Evolutionary conservation across 1,140 invertebrate genomes (phyloP), one percentile per base, ranked within the genome.

Genomic region (Musca domestica): DNA sequence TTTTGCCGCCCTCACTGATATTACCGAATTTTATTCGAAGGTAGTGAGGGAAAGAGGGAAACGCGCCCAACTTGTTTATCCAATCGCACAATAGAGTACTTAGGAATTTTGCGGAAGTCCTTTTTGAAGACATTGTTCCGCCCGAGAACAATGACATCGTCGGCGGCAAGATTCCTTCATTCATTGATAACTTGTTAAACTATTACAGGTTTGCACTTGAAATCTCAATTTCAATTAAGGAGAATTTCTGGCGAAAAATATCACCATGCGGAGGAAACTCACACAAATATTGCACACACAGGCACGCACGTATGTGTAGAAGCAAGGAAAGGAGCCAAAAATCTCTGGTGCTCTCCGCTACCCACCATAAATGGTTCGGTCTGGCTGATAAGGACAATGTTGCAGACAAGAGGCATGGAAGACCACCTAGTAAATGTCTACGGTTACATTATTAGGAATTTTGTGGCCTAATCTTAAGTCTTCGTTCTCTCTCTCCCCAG

Each of bases 61-160:
- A 41, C 34, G 34, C 34, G 34, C 34, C 34, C 34, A 41, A 41
- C 34, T 41, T 41, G 34, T 41, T 41, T 12, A 61, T 61, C 17
- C 56, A 61, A 61, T 61, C 20, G 23, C 23, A 22, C 20, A 54
- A 23, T 54, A n/a, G 19, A 61, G 34, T 61, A 61, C 56, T 61
- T 61, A 61, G 56, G 56, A 61, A 61, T 61, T 61, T 61, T 61
- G 56, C 56, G 56, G 56, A 61, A 61, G 56, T 61, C 56, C 56
- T 61, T 61, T 61, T 41, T 19, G 27, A 22, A 51, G 27, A 17
- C 30, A 61, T 61, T 61, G 56, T 61, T 61, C 56, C 56, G 56
- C 10, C 34, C n/a, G n/a, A n/a, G n/a, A n/a, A 41, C 34, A 41
- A 12, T 41, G 34, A 10, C n/a, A n/a, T n/a, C 34, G 27, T 3